phyloP scores from a whole-genome alignment of 2,797 vertebrate species.

The Xenopus petersii region DNA sequence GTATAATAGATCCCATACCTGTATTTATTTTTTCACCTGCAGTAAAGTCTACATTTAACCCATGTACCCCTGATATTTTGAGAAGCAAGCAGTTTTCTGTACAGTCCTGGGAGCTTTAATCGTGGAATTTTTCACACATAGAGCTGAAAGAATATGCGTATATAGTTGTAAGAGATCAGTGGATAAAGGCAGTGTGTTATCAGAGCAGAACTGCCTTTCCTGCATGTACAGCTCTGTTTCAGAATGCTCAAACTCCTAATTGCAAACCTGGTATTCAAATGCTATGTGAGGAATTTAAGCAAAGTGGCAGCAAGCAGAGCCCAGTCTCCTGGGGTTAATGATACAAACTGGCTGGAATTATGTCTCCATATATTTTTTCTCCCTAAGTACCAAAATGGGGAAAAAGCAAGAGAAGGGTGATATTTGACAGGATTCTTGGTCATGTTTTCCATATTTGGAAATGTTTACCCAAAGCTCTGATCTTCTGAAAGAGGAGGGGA shows the following conservation, averaged over 20 bases:
- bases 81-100: no score
- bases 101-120: no score
- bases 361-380: not conserved
- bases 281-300: conserved; percentile 38
- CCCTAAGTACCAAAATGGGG: conserved; percentile 71
- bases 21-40: no score
- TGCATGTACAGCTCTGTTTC: not conserved
- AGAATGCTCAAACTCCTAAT: not conserved
- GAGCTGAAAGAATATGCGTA: no score
- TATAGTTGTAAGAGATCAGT: no score
- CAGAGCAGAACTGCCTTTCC: not conserved
- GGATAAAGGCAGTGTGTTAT: not conserved
- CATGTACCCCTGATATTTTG: no score
- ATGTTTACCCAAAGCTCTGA: conserved; percentile 95
- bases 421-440: conserved; percentile 83
- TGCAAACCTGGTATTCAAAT: conserved; percentile 17
- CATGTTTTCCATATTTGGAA: conserved; percentile 98
- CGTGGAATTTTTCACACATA: no score
- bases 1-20: no score
- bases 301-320: conserved; percentile 2
- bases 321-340: conserved; percentile 52
- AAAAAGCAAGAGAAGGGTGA: conserved; percentile 57
- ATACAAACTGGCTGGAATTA: conserved; percentile 53
- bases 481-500: conserved; percentile 88
- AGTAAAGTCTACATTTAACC: no score